Base-by-base conservation (phyloP, 2,797 vertebrate genomes). In the Setipinna tenuifilis region DNA sequence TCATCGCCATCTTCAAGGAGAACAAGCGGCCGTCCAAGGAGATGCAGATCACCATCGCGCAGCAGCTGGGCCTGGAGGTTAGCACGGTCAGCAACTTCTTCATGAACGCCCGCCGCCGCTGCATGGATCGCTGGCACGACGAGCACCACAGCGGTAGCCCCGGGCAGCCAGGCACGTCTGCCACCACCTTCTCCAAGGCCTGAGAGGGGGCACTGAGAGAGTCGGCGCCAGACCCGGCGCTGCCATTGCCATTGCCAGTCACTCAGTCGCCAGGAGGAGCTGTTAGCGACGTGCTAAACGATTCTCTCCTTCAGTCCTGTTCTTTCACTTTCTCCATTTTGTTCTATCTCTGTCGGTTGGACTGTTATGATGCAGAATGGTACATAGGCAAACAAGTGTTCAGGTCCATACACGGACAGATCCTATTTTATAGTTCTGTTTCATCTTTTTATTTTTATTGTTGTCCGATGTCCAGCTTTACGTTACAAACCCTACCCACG, bases 21-120 rank as follows among this genome's bases (percentile, higher is more conserved):
- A 99, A 99, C 94, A 98, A 98, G 94, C 96, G 98, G 28, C 98
- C 98, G 0, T 99, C 97, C 91, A 99, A 98, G 86, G 98, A 99
- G 91, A 99, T 99, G 98, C 98, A 99, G 95, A 95, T 98, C 90
- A 99, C 98, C 95, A 99, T 99, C 93, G 98, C 98, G 0, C 98
- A 99, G 94, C 98, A 99, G 93, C 97, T 99, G 35, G 98, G 98
- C 91, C 92, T 99, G 93, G 98, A 99, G 95, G 98, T 98, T 93
- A 98, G 92, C 96, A 99, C 98, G 0, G 98, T 99, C 96, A 99
- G 97, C 97, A 99, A 99, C 93, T 99, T 99, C 97, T 99, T 99
- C 94, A 99, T 99, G 98, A 99, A 99, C 0, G 98, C 98, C 12
- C 97, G 98, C 28, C 97, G 98, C 89, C 96, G 98, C 85, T 99